A percentile compares a stretch with the other conserved stretches of the same genome.
phyloP scores from a whole-genome alignment of 1,140 invertebrate genomes.

The Drosophila leontia region DNA sequence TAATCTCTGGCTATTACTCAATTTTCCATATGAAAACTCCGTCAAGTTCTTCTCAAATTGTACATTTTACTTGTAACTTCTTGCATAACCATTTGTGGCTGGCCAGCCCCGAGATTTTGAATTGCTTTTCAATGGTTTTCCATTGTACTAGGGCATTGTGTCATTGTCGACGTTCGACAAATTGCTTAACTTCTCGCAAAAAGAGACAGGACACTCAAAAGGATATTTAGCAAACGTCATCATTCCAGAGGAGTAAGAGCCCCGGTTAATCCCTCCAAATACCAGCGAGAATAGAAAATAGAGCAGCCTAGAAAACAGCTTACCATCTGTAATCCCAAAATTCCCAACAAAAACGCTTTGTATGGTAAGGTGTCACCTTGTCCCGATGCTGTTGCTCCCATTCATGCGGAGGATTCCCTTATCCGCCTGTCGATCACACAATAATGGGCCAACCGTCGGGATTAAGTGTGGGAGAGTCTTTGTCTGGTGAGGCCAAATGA shows the following conservation, averaged over 20 bases:
- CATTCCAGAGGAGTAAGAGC: conserved; percentile 27
- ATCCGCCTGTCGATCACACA: conserved; percentile 77
- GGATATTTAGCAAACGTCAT: conserved; percentile 56
- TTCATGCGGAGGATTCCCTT: conserved; percentile 66
- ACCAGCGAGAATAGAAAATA: conserved; percentile 49
- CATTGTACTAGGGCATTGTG: conserved; percentile 41
- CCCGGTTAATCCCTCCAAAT: conserved; percentile 52
- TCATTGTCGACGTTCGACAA: conserved; percentile 38
- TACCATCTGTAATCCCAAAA: conserved; percentile 74
- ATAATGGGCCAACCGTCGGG: conserved; percentile 69
- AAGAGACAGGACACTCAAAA: conserved; percentile 23
- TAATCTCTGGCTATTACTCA: conserved; percentile 48
- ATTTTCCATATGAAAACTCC: conserved; percentile 21
- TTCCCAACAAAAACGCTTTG: conserved; percentile 67
- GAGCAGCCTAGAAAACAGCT: conserved; percentile 75
- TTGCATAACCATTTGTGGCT: conserved; percentile 67
- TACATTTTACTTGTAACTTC: conserved; percentile 68
- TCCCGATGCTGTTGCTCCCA: conserved; percentile 35
- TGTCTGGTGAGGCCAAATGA: conserved; percentile 56
- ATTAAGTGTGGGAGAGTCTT: conserved; percentile 38
- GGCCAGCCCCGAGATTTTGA: conserved; percentile 29
- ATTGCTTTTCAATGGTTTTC: conserved; percentile 39
- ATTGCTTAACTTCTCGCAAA: conserved; percentile 74
- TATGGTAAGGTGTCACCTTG: conserved; percentile 67
- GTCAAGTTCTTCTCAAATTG: conserved; percentile 21